Percentiles rank a stretch among this genome's conserved stretches.
These are phyloP conservation scores for Chiloscyllium plagiosum DNA, from an alignment of 2,113 vertebrate genomes.

Conservation along the genomic window DNA sequence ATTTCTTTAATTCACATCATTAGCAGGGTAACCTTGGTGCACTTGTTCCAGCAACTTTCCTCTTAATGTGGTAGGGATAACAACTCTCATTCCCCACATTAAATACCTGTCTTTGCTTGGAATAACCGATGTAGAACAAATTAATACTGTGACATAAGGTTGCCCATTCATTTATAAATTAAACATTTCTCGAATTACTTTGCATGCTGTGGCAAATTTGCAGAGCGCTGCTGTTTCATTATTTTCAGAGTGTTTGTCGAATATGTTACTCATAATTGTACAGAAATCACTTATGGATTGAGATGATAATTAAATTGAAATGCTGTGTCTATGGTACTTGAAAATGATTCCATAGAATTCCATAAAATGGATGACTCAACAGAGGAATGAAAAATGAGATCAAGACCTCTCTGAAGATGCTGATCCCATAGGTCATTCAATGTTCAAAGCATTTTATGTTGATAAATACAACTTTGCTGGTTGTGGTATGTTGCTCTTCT, in stretches of 20 bases:
- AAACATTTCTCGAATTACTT: background rate
- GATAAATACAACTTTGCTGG: background rate
- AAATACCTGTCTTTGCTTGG: too few relatives aligned
- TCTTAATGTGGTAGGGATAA: too few relatives aligned
- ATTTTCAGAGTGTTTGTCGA: background rate
- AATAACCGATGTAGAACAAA: background rate
- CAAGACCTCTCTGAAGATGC: background rate
- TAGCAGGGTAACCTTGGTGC: too few relatives aligned
- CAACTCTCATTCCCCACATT: too few relatives aligned
- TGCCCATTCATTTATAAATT: background rate
- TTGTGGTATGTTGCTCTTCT: background rate
- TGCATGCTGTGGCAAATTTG: background rate
- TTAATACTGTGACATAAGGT: background rate
- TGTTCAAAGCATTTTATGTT: background rate
- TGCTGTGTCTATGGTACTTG: background rate
- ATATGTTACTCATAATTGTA: background rate
- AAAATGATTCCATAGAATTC: background rate
- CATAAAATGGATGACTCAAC: background rate
- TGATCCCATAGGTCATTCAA: background rate
- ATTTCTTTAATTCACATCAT: too few relatives aligned
- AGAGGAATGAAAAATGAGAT: background rate
- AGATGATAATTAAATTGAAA: constrained; percentile 1
- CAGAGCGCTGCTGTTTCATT: background rate
- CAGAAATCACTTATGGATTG: constrained; percentile 4
- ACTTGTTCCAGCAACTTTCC: too few relatives aligned